Percentiles rank a stretch among this genome's conserved stretches.
Conservation (phyloP, 2,797 vertebrate species). For the Pipistrellus pipistrellus region DNA sequence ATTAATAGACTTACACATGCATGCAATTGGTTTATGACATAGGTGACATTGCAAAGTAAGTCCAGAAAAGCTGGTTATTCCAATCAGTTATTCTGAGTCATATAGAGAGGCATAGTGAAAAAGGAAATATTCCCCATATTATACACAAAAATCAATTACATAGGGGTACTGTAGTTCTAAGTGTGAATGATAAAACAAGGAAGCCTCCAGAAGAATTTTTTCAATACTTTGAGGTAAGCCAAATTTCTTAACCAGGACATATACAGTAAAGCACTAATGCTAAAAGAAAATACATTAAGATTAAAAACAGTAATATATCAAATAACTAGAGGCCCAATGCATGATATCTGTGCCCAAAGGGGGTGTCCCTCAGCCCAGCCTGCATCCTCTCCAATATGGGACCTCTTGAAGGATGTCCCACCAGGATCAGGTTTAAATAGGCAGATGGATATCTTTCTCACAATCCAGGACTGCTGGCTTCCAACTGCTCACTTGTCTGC, state of each 20-base stretch:
- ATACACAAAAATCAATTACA: neutral
- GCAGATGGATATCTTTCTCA: too few species aligned
- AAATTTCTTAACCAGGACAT: neutral
- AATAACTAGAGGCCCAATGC: neutral
- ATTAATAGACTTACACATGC: neutral
- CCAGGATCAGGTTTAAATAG: too few species aligned
- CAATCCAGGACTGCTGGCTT: too few species aligned
- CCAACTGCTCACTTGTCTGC: too few species aligned
- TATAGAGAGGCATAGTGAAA: neutral
- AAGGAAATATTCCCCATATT: neutral
- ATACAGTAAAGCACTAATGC: neutral
- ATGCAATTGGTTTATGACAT: neutral
- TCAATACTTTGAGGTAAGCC: neutral
- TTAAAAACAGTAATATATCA: neutral
- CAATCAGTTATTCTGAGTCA: neutral
- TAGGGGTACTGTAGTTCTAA: neutral
- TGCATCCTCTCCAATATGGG: too few species aligned
- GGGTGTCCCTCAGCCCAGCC: too few species aligned
- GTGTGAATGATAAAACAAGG: conserved; percentile 36
- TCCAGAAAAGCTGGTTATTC: neutral
- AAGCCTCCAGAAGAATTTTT: neutral
- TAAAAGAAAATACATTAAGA: neutral
- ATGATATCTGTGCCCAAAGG: too few species aligned
- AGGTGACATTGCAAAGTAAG: neutral
- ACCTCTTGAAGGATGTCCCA: too few species aligned